phyloP scores from a whole-genome alignment of 2,113 vertebrate species.

The Mugil cephalus region DNA sequence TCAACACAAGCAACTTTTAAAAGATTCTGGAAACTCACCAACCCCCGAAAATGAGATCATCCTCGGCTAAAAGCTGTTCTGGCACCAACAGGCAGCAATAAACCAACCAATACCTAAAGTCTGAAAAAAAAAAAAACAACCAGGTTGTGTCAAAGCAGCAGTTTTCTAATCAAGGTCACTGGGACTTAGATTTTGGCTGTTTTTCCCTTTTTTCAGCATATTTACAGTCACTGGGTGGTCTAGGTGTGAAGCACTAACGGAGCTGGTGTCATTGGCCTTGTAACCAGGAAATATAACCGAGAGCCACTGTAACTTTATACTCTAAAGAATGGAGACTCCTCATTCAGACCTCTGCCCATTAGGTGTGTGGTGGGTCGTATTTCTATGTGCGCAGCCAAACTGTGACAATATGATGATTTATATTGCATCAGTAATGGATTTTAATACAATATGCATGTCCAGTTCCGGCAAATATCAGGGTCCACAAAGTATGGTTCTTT shows the following conservation, averaged over 20 bases:
- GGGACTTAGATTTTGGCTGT: constrained; percentile 21
- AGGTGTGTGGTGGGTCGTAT: constrained; percentile 46
- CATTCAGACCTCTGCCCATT: constrained; percentile 45
- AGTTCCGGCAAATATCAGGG: constrained; percentile 7
- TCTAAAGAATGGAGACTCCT: constrained; percentile 37
- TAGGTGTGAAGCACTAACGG: constrained; percentile 35
- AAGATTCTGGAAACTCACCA: constrained; percentile 50
- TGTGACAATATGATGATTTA: constrained; percentile 48
- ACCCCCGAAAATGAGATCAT: constrained; percentile 47
- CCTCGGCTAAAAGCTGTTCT: constrained; percentile 47
- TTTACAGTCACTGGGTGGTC: constrained; percentile 42
- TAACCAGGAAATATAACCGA: constrained; percentile 53
- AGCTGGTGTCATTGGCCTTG: constrained; percentile 39
- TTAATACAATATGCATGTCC: constrained; percentile 10
- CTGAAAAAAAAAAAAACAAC: constrained; percentile 36
- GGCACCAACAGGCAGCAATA: constrained; percentile 43
- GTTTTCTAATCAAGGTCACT: background rate
- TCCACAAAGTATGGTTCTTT: background rate
- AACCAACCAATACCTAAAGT: constrained; percentile 43
- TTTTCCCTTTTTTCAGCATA: constrained; percentile 41
- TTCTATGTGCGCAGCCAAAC: constrained; percentile 27
- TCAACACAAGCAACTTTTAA: constrained; percentile 42
- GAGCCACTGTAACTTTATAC: constrained; percentile 55
- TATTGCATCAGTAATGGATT: constrained; percentile 43
- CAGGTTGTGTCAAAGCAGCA: constrained; percentile 18